Evolutionary conservation across 2,797 vertebrate genomes (phyloP).

Genomic region (Lutjanus argentimaculatus): DNA sequence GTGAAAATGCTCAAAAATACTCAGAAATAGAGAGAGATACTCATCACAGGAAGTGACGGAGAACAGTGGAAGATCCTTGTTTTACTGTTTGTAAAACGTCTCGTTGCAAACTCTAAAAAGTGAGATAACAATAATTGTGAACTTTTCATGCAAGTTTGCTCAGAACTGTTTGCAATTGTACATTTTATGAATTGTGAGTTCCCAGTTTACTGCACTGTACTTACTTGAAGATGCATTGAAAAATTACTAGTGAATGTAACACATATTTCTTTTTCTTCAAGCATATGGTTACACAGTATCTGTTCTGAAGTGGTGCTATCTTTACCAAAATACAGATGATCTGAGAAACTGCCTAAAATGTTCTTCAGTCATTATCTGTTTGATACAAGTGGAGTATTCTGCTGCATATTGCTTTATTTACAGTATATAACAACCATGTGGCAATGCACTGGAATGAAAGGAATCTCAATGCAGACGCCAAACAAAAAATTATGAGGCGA

Average conservation of each 20-base stretch:
- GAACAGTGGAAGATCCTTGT: not conserved
- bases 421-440: not conserved
- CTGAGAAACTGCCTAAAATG: not conserved
- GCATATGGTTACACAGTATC: not conserved
- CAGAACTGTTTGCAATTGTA: not conserved
- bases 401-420: not conserved
- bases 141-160: not conserved
- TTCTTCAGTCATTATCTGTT: not conserved
- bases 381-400: not conserved
- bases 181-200: not conserved
- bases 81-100: not conserved
- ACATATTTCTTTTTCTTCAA: not conserved
- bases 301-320: not conserved
- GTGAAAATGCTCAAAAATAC: not conserved
- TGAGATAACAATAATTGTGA: not conserved
- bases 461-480: not conserved
- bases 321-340: slow-evolving; percentile 4
- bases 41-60: no score
- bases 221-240: not conserved
- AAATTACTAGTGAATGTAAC: not conserved
- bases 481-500: no score
- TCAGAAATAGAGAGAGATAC: not conserved
- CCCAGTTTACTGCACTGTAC: not conserved
- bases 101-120: not conserved
- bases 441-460: not conserved